Evolutionary conservation across 2,113 vertebrate genomes (phyloP), one percentile per base, ranked within the genome.

Genomic region (Rhegmatorhina hoffmannsi): DNA sequence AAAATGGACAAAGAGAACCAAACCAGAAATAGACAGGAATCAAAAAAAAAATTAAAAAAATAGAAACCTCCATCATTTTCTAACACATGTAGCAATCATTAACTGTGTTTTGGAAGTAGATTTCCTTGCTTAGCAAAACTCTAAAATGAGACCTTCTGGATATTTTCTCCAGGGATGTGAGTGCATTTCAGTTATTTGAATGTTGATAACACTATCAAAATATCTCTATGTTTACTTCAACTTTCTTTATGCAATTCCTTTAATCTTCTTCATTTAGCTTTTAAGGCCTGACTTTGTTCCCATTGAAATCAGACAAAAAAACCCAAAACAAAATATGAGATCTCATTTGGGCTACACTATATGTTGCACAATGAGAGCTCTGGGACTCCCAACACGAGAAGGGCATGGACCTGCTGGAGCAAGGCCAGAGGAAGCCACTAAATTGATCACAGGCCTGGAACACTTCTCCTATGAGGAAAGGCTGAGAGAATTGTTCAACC

Each of bases 161-260:
- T 84, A 70, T 60, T 84, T 94, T 90, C 29, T 50, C 44, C 47
- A 56, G 34, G 55, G 50, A 36, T 66, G 2, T 75, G 25, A 75
- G 7, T 68, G 17, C 13, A 6, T 72, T 86, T 93, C 55, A 47
- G 11, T 43, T 86, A 69, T 89, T 74, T 85, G 43, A 26, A 84
- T 77, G 59, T 50, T 77, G 85, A 86, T 87, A 94, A 74, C n/a
- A 28, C 14, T 67, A 87, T 81, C 47, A 75, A 92, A 90, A 77
- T 52, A 59, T 38, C 34, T 16, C 14, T 38, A 4, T 92, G 80
- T 89, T 94, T 95, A 90, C 33, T 67, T 33, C 60, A 77, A 29
- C 43, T 76, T 84, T 89, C 59, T 86, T 84, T 58, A 87, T 83
- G 46, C 10, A 70, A 59, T 83, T 64, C 52, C 31, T 84, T 93